phyloP scores from a whole-genome alignment of 2,888 invertebrate species.

The Caenorhabditis sinica region DNA sequence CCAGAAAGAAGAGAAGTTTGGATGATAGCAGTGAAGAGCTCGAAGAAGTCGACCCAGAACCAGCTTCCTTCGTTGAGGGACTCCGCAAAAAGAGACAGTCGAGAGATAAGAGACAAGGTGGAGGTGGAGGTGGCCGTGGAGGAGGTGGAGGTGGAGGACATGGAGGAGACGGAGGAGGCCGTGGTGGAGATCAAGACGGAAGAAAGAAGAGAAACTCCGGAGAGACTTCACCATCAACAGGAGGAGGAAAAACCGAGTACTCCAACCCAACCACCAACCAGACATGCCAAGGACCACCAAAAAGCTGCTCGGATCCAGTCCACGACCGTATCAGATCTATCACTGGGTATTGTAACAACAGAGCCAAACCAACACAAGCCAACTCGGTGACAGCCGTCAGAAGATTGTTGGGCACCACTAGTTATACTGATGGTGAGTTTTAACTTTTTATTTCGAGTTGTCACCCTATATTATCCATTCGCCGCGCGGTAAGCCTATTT shows the following conservation, averaged over 20 bases:
- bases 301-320: conserved; percentile 42
- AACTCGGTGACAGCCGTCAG: conserved; percentile 91
- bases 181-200: conserved; percentile 1
- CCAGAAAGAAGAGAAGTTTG: conserved; percentile 49
- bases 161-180: not conserved
- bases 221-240: not conserved
- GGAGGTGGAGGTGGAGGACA: conserved; percentile 26
- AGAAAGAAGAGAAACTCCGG: conserved; percentile 50
- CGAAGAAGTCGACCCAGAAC: not conserved
- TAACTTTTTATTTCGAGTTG: not conserved
- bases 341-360: conserved; percentile 93
- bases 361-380: conserved; percentile 89
- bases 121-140: conserved; percentile 28
- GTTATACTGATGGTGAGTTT: conserved; percentile 86
- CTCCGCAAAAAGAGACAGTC: conserved; percentile 34
- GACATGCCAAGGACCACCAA: conserved; percentile 54
- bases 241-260: conserved; percentile 29
- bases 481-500: too few relatives aligned
- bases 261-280: conserved; percentile 21
- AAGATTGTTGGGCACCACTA: conserved; percentile 89
- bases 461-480: too few relatives aligned
- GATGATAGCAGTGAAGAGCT: not conserved
- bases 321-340: conserved; percentile 66
- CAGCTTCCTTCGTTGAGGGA: conserved; percentile 1
- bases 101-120: conserved; percentile 39